A percentile compares a stretch with the other conserved stretches of the same genome.
These are phyloP conservation scores for Caenorhabditis doughertyi DNA, from an alignment of 2,888 invertebrate genomes.

Conservation along the genomic window DNA sequence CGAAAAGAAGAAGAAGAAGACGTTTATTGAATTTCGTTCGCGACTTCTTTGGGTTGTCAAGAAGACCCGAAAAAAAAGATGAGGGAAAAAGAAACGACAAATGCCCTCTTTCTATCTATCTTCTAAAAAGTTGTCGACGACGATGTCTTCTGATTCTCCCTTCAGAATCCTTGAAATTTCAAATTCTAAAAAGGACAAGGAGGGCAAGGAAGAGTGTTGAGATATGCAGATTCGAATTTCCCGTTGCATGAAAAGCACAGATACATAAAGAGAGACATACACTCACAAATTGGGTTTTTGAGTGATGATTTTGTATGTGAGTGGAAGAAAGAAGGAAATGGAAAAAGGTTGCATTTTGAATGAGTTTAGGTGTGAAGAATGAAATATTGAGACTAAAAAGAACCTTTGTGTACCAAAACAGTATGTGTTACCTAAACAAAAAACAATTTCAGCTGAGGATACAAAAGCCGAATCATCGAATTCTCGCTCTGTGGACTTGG, in stretches of 20 bases:
- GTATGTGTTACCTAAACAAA: neutral
- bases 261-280: constrained; percentile 16
- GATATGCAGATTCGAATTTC: constrained; percentile 57
- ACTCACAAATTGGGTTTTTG: constrained; percentile 46
- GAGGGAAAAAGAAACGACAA: constrained; percentile 19
- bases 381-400: constrained; percentile 16
- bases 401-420: neutral
- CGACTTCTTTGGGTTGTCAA: constrained; percentile 31
- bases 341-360: constrained; percentile 45
- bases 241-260: constrained; percentile 7
- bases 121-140: constrained; percentile 6
- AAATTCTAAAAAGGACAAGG: constrained; percentile 4
- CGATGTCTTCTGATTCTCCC: constrained; percentile 4
- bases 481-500: neutral
- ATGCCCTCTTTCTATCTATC: constrained; percentile 25
- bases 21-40: constrained; percentile 64
- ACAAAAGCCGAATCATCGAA: constrained; percentile 22
- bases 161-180: constrained; percentile 2
- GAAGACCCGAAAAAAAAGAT: constrained; percentile 28
- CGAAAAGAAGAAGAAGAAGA: constrained; percentile 19
- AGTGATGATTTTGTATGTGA: constrained; percentile 32
- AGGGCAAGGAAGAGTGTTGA: constrained; percentile 14
- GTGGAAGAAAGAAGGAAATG: constrained; percentile 16
- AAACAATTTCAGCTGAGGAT: constrained; percentile 45
- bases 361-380: constrained; percentile 12